Conservation (phyloP, 2,113 vertebrate species). For the Carollia perspicillata region DNA sequence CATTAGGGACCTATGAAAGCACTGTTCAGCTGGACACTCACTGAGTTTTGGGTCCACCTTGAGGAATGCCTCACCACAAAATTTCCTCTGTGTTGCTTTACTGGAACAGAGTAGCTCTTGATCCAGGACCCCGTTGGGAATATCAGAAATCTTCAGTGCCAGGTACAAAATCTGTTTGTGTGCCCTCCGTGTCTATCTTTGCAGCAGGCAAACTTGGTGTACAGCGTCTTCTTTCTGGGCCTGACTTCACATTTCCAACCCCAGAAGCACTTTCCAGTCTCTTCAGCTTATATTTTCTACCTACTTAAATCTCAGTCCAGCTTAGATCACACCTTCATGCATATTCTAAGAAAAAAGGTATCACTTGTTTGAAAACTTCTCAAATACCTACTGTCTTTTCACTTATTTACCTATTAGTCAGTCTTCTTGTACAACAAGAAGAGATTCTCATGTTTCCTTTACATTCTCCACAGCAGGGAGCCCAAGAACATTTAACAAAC, state of each 20-base stretch:
- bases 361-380: background rate
- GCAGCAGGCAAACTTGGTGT: background rate
- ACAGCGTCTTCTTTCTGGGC: background rate
- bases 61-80: background rate
- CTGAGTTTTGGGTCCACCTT: background rate
- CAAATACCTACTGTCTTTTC: background rate
- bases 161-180: background rate
- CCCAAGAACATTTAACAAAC: background rate
- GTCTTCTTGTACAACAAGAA: background rate
- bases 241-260: background rate
- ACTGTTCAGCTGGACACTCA: background rate
- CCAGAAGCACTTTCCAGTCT: background rate
- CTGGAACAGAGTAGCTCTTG: background rate
- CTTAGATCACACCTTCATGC: background rate
- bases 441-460: background rate
- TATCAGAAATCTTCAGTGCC: background rate
- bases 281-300: background rate
- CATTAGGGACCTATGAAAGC: background rate
- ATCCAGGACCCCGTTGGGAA: background rate
- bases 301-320: background rate
- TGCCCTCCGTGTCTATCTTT: background rate
- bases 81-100: background rate
- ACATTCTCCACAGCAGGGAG: background rate
- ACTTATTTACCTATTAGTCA: background rate
- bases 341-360: background rate